Base-by-base conservation (phyloP, 2,113 vertebrate genomes). In the Synodontis membranacea region DNA sequence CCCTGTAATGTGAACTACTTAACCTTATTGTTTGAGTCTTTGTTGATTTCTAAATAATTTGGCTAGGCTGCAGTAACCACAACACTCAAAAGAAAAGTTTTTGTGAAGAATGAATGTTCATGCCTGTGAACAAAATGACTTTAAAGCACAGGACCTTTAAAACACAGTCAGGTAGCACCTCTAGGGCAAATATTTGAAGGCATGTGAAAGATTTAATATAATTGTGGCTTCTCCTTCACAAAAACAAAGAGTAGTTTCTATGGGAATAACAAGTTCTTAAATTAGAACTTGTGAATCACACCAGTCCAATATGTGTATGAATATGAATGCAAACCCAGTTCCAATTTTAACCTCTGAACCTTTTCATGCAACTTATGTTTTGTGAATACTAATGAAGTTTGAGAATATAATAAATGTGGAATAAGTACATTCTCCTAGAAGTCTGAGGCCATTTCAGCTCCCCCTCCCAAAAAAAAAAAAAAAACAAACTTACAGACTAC, bases 341-440 rank as follows among this genome's bases (percentile, higher is more conserved):
- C 39, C 11, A 28, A 12, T 44, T 25, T 14, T 75, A 75, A n/a
- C 72, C 42, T 75, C 54, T 50, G 25, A 78, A 10, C 7, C 10
- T 6, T 80, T 39, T 58, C 19, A 39, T 56, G 15, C 21, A 60
- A 37, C 14, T 80, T 25, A 80, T 56, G 11, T 9, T 12, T 37
- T 23, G 48, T 7, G 10, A 31, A 81, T 60, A 60, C 21, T 81
- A 39, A 60, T 80, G 34, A 58, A 34, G 37, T 56, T 58, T 58
- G 0, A 25, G 31, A 81, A 11, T 14, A 2, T 42, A 81, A 93
- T 92, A 91, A 93, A 62, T 87, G 82, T 87, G 88, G 90, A 90
- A 94, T 93, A 95, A 95, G 91, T 64, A 89, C 90, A 92, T 92
- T 92, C 93, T 90, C 91, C 92, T 90, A 94, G 93, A 93, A 89